Evolutionary conservation across 2,888 invertebrate species (phyloP), one percentile per base, ranked within the genome.

Genomic region (Watsonalla binaria): DNA sequence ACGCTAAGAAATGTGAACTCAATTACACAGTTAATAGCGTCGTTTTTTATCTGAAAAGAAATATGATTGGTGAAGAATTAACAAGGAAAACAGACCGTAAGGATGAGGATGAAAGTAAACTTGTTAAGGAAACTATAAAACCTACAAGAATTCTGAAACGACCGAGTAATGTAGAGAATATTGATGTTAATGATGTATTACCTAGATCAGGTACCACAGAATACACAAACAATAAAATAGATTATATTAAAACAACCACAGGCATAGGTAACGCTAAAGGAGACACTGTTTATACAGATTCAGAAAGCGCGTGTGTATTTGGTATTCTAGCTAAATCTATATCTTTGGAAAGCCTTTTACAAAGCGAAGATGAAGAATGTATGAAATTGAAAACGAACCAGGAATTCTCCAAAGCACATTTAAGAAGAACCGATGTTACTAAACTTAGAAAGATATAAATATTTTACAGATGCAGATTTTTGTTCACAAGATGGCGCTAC

Each of bases 21-120:
- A 63, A 61, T 2, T 68, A 74, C 46, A 75, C 76, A 0, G 70
- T 85, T 0, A 61, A 64, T 11, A 80, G 76, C 51, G 70, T 85
- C 0, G 60, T 70, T 0, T 65, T 64, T 55, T 85, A 78, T 39
- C 78, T 83, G 11, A 74, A 74, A 34, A 74, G 74, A 9, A 74
- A 76, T 49, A 65, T 70, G 58, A 46, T 81, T 0, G 66, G 74
- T 51, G 74, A 77, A 5, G 84, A 86, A 51, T 54, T 84, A 33
- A 35, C 34, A 35, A 39, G 8, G 9, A 49, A 42, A 11, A 42
- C 5, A 5, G 42, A 0, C 8, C 37, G 37, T 39, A 49, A 37
- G 13, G 15, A 37, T 6, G 14, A 14, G 15, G 37, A 11, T 6
- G 15, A 33, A 7, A 5, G 2, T 46, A 15, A 14, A 11, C 11